Evolutionary conservation across 2,113 vertebrate species (phyloP).

Genomic region (Thalassoma bifasciatum): DNA sequence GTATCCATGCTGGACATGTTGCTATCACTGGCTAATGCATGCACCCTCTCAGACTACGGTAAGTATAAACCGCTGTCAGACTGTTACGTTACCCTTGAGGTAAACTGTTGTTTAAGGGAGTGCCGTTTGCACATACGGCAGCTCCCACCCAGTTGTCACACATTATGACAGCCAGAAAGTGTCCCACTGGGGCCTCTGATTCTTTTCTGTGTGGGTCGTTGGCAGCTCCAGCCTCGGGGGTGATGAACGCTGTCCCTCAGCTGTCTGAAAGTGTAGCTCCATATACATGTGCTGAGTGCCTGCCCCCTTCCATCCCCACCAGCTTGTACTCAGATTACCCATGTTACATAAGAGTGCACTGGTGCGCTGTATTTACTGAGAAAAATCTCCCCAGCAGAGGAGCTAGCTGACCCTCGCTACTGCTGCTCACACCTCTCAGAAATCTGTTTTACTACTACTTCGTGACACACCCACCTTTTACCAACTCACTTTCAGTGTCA

Average conservation of each 20-base stretch:
- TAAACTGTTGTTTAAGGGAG: conserved; percentile 36
- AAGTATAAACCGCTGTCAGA: conserved; percentile 48
- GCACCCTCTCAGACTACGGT: conserved; percentile 96
- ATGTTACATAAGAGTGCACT: conserved; percentile 70
- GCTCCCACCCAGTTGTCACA: conserved; percentile 18
- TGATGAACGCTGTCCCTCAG: conserved; percentile 64
- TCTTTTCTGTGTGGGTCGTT: conserved; percentile 42
- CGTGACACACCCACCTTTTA: conserved; percentile 3
- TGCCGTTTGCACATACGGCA: conserved; percentile 25
- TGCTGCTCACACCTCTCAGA: conserved; percentile 35
- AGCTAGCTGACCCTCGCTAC: conserved; percentile 30
- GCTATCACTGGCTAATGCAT: conserved; percentile 92
- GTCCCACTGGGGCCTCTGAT: conserved; percentile 6
- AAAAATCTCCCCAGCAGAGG: conserved; percentile 43
- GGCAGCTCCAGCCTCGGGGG: conserved; percentile 58
- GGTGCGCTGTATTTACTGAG: conserved; percentile 57
- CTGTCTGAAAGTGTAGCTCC: conserved; percentile 77
- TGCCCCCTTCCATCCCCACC: conserved; percentile 57
- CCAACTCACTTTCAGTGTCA: not conserved
- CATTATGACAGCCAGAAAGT: conserved; percentile 27
- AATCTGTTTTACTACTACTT: conserved; percentile 5
- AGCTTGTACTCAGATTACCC: conserved; percentile 72
- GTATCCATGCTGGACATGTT: conserved; percentile 98
- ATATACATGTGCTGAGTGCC: conserved; percentile 68
- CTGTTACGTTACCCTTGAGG: conserved; percentile 30